Conservation (phyloP, 2,113 vertebrate species). For the Bubo bubo region DNA sequence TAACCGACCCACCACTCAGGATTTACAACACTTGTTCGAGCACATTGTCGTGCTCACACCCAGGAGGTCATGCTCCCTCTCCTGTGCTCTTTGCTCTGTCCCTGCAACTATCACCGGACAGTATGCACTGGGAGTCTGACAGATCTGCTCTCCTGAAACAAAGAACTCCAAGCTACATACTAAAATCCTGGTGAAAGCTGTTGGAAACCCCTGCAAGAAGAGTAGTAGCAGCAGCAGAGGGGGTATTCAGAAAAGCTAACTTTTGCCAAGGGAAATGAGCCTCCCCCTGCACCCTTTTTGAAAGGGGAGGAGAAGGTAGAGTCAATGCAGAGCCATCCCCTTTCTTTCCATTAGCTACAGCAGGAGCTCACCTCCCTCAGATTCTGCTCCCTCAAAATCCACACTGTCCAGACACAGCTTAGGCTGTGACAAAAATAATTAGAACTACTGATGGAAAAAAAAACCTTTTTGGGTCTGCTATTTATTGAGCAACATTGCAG, state of each 20-base stretch:
- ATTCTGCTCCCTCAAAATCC: background rate
- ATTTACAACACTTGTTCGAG: background rate
- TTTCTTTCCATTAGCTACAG: background rate
- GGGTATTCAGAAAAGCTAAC: background rate
- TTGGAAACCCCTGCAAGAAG: background rate
- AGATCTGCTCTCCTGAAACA: background rate
- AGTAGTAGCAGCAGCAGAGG: background rate
- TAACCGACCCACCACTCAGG: background rate
- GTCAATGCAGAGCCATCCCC: background rate
- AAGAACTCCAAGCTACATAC: background rate
- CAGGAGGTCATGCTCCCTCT: background rate
- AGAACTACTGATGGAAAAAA: background rate
- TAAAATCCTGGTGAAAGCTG: background rate
- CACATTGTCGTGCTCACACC: accelerated
- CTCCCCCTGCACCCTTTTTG: background rate
- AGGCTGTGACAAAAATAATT: background rate
- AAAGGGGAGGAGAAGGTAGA: background rate
- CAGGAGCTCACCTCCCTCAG: background rate
- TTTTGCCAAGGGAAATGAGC: background rate
- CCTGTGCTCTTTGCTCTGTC: background rate
- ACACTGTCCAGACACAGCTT: background rate
- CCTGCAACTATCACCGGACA: background rate
- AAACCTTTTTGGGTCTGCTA: background rate
- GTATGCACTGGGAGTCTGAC: accelerated
- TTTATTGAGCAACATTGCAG: background rate